Percentiles rank a stretch among this genome's conserved stretches.
Conservation (phyloP, 2,113 vertebrate species). For the Irena cyanogastra region DNA sequence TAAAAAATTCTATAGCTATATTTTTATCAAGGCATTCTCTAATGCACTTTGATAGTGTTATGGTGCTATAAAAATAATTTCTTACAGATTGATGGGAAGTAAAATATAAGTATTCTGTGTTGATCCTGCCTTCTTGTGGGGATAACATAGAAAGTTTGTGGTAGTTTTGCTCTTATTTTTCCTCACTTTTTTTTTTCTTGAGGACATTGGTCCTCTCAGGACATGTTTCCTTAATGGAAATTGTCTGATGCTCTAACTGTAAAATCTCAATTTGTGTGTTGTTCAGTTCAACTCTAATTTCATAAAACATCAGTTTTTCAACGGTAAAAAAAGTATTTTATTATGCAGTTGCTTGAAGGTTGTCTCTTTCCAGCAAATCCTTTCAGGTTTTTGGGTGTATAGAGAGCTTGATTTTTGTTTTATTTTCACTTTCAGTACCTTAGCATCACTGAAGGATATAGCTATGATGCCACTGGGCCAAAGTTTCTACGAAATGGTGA, state of each 20-base stretch:
- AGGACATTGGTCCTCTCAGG: background rate
- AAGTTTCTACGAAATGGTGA: background rate
- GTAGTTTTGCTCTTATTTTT: background rate
- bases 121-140: background rate
- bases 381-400: background rate
- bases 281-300: background rate
- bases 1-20: background rate
- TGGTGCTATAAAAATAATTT: background rate
- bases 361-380: background rate
- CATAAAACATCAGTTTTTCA: background rate
- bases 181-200: background rate
- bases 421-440: slow-evolving; percentile 35
- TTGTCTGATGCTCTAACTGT: background rate
- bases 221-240: background rate
- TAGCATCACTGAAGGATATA: slow-evolving; percentile 48
- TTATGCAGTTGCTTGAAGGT: background rate
- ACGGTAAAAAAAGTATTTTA: background rate
- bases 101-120: background rate
- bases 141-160: background rate
- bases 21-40: background rate
- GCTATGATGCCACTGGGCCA: background rate
- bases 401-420: background rate
- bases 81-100: background rate
- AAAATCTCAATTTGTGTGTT: background rate
- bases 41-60: background rate